phyloP scores from a whole-genome alignment of 2,888 invertebrate species.

The Ypsolopha sequella region DNA sequence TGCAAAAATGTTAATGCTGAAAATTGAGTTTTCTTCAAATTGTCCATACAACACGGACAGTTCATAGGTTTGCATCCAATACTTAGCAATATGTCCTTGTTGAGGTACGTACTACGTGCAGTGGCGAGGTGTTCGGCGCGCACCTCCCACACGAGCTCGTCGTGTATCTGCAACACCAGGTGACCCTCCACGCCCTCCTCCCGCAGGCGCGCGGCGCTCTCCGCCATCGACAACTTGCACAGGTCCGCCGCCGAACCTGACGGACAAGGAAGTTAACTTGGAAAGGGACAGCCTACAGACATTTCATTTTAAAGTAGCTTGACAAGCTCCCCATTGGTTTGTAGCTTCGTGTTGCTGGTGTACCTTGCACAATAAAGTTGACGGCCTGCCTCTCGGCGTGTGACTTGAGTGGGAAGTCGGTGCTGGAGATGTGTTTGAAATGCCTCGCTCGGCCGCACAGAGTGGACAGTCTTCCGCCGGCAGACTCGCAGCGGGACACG shows the following conservation, averaged over 20 bases:
- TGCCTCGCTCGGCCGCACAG: conserved; percentile 36
- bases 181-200: conserved; percentile 10
- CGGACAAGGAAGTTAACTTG: too few relatives aligned
- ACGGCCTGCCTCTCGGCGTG: conserved; percentile 57
- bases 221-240: conserved; percentile 59
- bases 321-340: too few relatives aligned
- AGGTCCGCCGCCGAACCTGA: conserved; percentile 62
- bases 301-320: too few relatives aligned
- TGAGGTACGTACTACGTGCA: conserved; percentile 22
- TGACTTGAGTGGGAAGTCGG: conserved; percentile 21
- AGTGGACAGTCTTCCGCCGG: conserved; percentile 31
- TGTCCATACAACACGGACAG: too few relatives aligned
- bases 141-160: conserved; percentile 66
- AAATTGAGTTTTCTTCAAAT: too few relatives aligned
- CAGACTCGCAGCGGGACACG: conserved; percentile 23
- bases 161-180: conserved; percentile 63
- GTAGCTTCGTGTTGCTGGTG: not conserved
- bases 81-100: too few relatives aligned
- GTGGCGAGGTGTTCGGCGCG: conserved; percentile 21
- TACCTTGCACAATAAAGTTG: conserved; percentile 62
- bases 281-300: too few relatives aligned
- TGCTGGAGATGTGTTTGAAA: conserved; percentile 25
- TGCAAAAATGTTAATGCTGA: too few relatives aligned
- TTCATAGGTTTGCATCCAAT: too few relatives aligned
- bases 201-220: conserved; percentile 21